Evolutionary conservation across 2,888 invertebrate species (phyloP).

Genomic region (Aleiodes testaceus): DNA sequence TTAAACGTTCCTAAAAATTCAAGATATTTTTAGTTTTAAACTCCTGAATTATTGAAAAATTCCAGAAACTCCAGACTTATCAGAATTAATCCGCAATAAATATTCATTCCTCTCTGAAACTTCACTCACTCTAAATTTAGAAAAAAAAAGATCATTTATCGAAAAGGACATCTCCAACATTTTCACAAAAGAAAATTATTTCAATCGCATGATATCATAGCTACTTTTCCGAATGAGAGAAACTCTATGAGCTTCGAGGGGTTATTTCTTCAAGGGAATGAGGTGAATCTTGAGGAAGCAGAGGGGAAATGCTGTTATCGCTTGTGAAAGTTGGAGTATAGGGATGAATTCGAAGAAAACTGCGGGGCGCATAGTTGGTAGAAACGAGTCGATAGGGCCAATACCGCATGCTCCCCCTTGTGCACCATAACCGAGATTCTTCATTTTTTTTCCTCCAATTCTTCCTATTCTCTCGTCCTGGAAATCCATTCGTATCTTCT

Average conservation of each 20-base stretch:
- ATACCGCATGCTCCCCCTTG: slow-evolving; percentile 44
- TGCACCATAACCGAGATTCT: slow-evolving; percentile 34
- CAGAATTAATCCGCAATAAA: too few species aligned
- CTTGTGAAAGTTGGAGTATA: slow-evolving; percentile 15
- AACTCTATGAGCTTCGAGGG: slow-evolving; percentile 19
- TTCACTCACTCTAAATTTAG: not conserved
- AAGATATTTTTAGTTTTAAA: too few species aligned
- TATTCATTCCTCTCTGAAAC: too few species aligned
- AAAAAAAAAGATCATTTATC: not conserved
- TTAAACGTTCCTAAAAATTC: too few species aligned
- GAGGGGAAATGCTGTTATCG: slow-evolving; percentile 43
- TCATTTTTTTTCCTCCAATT: slow-evolving; percentile 17
- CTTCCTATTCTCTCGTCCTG: slow-evolving; percentile 3
- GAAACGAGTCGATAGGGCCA: slow-evolving; percentile 56
- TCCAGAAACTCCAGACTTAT: too few species aligned
- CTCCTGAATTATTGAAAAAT: too few species aligned
- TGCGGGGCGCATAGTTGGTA: slow-evolving; percentile 50
- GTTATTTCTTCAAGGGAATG: slow-evolving; percentile 31
- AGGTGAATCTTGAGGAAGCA: slow-evolving; percentile 1
- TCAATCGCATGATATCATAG: slow-evolving; percentile 20
- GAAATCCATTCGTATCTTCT: slow-evolving; percentile 29
- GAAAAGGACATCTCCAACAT: not conserved
- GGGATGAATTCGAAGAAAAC: slow-evolving; percentile 28
- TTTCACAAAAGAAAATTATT: slow-evolving; percentile 7
- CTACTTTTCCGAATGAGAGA: slow-evolving; percentile 41